Percentiles rank a stretch among this genome's conserved stretches.
phyloP scores from a whole-genome alignment of 2,888 invertebrate genomes.

The Gastrophysa polygoni region DNA sequence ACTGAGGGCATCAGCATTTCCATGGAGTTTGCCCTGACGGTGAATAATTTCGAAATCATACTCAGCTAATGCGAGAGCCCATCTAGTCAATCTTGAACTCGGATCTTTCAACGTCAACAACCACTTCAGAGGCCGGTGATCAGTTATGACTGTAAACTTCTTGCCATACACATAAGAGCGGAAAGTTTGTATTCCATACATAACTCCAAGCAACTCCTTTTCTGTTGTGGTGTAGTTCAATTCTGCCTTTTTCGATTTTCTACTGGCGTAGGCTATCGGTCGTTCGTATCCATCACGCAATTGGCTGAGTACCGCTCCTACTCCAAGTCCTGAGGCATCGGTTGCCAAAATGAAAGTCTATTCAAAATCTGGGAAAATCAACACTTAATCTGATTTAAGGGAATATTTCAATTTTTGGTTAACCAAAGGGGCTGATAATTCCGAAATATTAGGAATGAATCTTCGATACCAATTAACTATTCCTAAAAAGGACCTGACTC shows the following conservation, averaged over 20 bases:
- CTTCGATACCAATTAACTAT: too few relatives aligned
- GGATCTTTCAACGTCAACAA: conserved; percentile 16
- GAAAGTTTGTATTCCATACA: conserved; percentile 9
- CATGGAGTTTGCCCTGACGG: background rate
- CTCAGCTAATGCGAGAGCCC: conserved; percentile 23
- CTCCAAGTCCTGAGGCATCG: conserved; percentile 23
- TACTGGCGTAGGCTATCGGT: conserved; percentile 25
- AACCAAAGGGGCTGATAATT: too few relatives aligned
- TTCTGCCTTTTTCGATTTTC: conserved; percentile 19
- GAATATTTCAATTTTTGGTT: too few relatives aligned
- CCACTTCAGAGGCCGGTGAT: conserved; percentile 14
- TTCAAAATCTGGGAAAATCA: conserved; percentile 27
- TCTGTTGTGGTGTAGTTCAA: conserved; percentile 18
- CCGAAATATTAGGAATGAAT: too few relatives aligned
- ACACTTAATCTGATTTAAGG: conserved; percentile 21
- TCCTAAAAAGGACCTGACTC: too few relatives aligned
- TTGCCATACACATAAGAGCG: conserved; percentile 4
- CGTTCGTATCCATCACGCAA: conserved; percentile 21
- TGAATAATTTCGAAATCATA: conserved; percentile 21
- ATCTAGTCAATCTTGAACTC: conserved; percentile 19
- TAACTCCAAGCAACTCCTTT: conserved; percentile 13
- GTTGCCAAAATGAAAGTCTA: conserved; percentile 26
- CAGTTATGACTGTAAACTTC: conserved; percentile 13
- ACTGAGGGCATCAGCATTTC: conserved; percentile 2
- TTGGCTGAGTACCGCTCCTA: conserved; percentile 28